Percentiles rank a stretch among this genome's conserved stretches.
Evolutionary conservation across 2,888 invertebrate genomes (phyloP).

Genomic region (Dusona sp.): DNA sequence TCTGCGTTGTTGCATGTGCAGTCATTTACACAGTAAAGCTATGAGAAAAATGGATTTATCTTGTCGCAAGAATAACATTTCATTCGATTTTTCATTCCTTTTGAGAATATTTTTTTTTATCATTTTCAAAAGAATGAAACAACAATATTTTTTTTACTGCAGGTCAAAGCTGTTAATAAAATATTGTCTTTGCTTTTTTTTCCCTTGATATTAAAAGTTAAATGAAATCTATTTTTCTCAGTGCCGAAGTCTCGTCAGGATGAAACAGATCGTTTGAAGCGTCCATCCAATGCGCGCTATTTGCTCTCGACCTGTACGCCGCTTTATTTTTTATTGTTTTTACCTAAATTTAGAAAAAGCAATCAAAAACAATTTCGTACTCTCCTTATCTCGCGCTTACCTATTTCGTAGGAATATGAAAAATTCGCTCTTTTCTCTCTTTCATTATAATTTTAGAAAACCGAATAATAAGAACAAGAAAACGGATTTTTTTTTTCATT

Average conservation of each 20-base stretch:
- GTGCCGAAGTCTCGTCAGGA: not conserved
- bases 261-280: not conserved
- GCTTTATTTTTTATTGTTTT: constrained; percentile 30
- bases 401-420: constrained; percentile 21
- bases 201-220: not conserved
- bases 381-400: constrained; percentile 3
- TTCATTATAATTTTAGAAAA: constrained; percentile 1
- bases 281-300: not conserved
- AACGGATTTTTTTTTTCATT: not conserved
- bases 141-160: not conserved
- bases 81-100: not conserved
- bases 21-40: not conserved
- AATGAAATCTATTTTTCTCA: constrained; percentile 7
- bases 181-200: not conserved
- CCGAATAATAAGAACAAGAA: not conserved
- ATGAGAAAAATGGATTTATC: constrained; percentile 9
- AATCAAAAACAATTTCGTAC: constrained; percentile 26
- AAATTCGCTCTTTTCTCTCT: constrained; percentile 23
- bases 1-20: constrained; percentile 9
- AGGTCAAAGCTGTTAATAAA: not conserved
- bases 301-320: not conserved
- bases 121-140: not conserved
- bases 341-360: not conserved
- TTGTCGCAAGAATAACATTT: not conserved
- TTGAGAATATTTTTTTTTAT: not conserved